Percentiles rank a stretch among this genome's conserved stretches.
These are phyloP conservation scores for Drosophila melanogaster DNA, from an alignment of 1,140 invertebrate species.

Conservation along the genomic window DNA sequence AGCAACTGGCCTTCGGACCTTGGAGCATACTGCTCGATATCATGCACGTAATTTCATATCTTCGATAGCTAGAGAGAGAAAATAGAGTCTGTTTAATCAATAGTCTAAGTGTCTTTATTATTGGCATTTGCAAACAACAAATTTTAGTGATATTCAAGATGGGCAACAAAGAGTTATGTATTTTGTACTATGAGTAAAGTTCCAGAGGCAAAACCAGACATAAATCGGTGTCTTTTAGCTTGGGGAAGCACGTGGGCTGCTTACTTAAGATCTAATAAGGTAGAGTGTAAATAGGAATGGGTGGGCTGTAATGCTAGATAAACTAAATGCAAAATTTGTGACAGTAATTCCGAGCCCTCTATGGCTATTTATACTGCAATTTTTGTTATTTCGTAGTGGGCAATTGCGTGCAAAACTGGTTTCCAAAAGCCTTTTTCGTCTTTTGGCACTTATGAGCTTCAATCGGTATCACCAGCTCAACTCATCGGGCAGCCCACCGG, in stretches of 20 bases:
- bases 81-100: not conserved
- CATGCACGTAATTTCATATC: constrained; percentile 12
- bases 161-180: constrained; percentile 56
- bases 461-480: constrained; percentile 88
- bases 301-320: constrained; percentile 13
- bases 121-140: constrained; percentile 57
- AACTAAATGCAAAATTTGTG: constrained; percentile 69
- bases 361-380: constrained; percentile 62
- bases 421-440: constrained; percentile 1
- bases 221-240: constrained; percentile 28
- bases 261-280: constrained; percentile 57
- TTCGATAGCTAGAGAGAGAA: not conserved
- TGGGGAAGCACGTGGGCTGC: constrained; percentile 16
- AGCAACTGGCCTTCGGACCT: constrained; percentile 13
- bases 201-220: constrained; percentile 26
- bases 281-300: constrained; percentile 51
- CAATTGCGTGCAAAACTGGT: constrained; percentile 15
- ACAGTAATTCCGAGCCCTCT: constrained; percentile 50
- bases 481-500: constrained; percentile 90
- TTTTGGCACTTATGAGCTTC: not conserved
- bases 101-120: constrained; percentile 72
- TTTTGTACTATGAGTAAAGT: constrained; percentile 58
- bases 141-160: constrained; percentile 40
- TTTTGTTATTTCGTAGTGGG: constrained; percentile 18
- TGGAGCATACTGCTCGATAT: not conserved